phyloP scores from a whole-genome alignment of 2,888 invertebrate genomes.

The Xiphydria camelus region DNA sequence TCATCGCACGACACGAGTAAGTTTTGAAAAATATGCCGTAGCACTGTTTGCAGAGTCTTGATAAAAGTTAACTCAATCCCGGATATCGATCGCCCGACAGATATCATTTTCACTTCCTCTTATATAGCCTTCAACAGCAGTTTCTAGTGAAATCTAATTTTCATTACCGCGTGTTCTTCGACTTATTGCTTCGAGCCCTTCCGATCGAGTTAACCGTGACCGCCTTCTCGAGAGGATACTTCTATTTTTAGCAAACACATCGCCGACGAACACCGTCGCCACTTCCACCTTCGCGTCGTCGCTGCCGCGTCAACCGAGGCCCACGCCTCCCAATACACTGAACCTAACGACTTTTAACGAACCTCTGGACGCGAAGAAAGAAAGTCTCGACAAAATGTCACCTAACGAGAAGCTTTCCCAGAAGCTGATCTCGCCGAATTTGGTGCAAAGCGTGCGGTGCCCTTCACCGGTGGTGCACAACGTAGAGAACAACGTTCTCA shows the following conservation, averaged over 20 bases:
- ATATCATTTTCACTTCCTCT: too few relatives aligned
- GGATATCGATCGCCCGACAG: too few relatives aligned
- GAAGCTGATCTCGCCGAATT: constrained; percentile 51
- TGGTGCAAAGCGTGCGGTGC: constrained; percentile 52
- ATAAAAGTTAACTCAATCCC: too few relatives aligned
- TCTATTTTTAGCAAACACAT: neutral
- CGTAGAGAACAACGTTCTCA: constrained; percentile 51
- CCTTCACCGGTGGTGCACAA: constrained; percentile 54
- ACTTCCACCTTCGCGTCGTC: constrained; percentile 63
- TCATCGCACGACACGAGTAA: constrained; percentile 50
- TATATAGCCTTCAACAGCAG: too few relatives aligned
- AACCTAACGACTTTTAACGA: constrained; percentile 66
- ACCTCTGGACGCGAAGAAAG: constrained; percentile 46
- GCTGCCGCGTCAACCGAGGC: constrained; percentile 67
- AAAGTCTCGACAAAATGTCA: constrained; percentile 38
- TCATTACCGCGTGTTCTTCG: too few relatives aligned
- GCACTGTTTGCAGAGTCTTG: too few relatives aligned
- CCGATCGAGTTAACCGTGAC: too few relatives aligned
- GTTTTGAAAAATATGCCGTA: too few relatives aligned
- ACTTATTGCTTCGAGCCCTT: neutral
- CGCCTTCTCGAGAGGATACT: too few relatives aligned
- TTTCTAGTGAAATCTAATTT: too few relatives aligned
- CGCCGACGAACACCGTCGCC: constrained; percentile 55
- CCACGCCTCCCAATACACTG: constrained; percentile 81
- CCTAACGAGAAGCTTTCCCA: constrained; percentile 49